A percentile compares a stretch with the other conserved stretches of the same genome.
Evolutionary conservation across 2,797 vertebrate genomes (phyloP).

Genomic region (Triplophysa bombifrons): DNA sequence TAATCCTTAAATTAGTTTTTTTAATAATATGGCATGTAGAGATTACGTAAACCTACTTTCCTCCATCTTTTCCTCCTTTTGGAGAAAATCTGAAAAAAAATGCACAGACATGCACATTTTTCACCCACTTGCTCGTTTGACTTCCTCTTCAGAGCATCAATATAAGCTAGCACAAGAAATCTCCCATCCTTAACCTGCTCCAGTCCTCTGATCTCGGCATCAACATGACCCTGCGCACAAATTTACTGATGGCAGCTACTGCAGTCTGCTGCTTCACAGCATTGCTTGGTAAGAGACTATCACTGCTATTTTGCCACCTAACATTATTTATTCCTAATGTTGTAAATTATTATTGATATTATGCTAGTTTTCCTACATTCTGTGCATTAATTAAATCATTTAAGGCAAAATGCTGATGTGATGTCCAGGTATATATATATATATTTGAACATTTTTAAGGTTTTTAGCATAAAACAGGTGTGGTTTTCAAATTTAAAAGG

Average conservation of each 20-base stretch:
- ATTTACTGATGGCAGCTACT: constrained; percentile 16
- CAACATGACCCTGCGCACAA: constrained; percentile 18
- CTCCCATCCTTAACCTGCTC: background rate
- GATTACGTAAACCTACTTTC: too few species aligned
- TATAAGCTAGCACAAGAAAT: constrained; percentile 13
- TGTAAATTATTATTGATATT: background rate
- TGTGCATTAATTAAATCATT: background rate
- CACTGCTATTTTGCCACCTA: background rate
- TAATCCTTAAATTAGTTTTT: too few species aligned
- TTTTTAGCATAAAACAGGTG: too few species aligned
- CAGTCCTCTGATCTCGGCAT: constrained; percentile 13
- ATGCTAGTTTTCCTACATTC: background rate
- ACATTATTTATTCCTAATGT: background rate
- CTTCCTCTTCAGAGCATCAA: constrained; percentile 44
- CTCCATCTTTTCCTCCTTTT: background rate
- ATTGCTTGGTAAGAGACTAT: constrained; percentile 2
- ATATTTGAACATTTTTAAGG: too few species aligned
- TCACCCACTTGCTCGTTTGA: background rate
- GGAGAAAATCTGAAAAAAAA: background rate
- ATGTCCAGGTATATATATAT: too few species aligned
- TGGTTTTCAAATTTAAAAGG: too few species aligned
- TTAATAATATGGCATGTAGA: too few species aligned
- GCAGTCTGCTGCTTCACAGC: constrained; percentile 16
- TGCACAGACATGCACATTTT: background rate
- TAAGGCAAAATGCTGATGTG: too few species aligned